Evolutionary conservation across 1,140 invertebrate genomes (phyloP), one percentile per base, ranked within the genome.

Genomic region (Euwallacea fornicatus): DNA sequence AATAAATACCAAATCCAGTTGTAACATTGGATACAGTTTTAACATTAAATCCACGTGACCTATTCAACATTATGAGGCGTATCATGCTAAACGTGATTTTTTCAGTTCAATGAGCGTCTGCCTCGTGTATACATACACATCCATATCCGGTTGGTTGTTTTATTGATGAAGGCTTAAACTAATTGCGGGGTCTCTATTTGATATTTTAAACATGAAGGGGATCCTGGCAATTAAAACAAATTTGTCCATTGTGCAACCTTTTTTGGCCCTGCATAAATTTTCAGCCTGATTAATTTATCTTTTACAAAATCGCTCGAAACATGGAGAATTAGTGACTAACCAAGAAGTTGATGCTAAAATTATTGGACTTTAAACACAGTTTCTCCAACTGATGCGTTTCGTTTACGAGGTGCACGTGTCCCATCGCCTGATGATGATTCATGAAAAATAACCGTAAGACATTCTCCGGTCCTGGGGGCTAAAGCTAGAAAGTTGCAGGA

Each of bases 1-100:
- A 33, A 33, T 33, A 33, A 58, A 15, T 58, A 15, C 16, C n/a
- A 21, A 58, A 58, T 58, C 55, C 55, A 58, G 21, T 33, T 58
- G 55, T 58, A 58, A 33, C n/a, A 21, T 7, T 58, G 55, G 21
- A 58, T 58, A 33, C n/a, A 58, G 21, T 58, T 13, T 58, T 58
- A 58, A 58, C 21, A 21, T 21, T 58, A 58, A 58, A 58, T 58
- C n/a, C 21, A 58, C 55, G 55, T 58, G n/a, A 33, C n/a, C n/a
- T 58, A 58, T 21, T 58, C 55, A 58, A 21, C 55, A 33, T 58
- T 13, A 58, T 58, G n/a, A 58, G 55, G 55, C 21, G 55, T 6
- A 58, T 58, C 55, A 21, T 58, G 16, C 21, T 33, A 33, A 33
- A 33, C 55, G 16, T 58, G 13, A 21, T 15, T 58, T 21, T n/a